phyloP scores from a whole-genome alignment of 2,888 invertebrate species.

The Rutpela maculata region DNA sequence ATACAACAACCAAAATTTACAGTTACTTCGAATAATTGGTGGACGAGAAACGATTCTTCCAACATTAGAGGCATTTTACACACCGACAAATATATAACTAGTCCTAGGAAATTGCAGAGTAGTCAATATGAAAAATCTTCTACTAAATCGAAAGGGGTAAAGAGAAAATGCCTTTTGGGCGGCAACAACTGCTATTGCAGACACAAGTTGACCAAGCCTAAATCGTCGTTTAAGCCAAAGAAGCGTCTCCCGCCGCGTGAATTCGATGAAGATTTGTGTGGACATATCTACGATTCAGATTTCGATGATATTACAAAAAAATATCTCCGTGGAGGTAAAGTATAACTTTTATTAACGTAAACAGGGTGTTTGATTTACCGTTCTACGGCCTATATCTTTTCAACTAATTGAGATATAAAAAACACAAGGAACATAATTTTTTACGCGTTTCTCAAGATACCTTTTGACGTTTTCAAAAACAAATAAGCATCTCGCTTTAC shows the following conservation, averaged over 20 bases:
- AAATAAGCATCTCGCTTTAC: no score
- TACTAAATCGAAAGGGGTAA: slow-evolving; percentile 28
- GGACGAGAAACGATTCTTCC: slow-evolving; percentile 56
- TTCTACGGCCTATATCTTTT: no score
- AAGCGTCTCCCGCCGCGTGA: slow-evolving; percentile 47
- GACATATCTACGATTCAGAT: slow-evolving; percentile 33
- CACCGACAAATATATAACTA: slow-evolving; percentile 45
- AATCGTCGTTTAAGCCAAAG: slow-evolving; percentile 51
- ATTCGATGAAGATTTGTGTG: slow-evolving; percentile 37
- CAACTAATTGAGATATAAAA: no score
- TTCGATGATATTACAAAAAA: no score
- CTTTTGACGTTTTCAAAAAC: no score
- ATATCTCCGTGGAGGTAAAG: no score
- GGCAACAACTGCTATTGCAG: slow-evolving; percentile 58
- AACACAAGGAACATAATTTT: no score
- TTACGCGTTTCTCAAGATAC: no score
- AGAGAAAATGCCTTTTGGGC: slow-evolving; percentile 46
- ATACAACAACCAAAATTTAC: slow-evolving; percentile 27
- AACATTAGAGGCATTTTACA: slow-evolving; percentile 55
- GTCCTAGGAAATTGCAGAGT: neutral
- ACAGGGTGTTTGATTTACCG: no score
- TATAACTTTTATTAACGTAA: no score
- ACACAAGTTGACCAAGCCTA: slow-evolving; percentile 50
- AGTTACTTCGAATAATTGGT: slow-evolving; percentile 49
- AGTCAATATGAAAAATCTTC: neutral